Percentiles rank a stretch among this genome's conserved stretches.
Conservation (phyloP, 2,797 vertebrate species). For the Poeciliopsis presidionis region DNA sequence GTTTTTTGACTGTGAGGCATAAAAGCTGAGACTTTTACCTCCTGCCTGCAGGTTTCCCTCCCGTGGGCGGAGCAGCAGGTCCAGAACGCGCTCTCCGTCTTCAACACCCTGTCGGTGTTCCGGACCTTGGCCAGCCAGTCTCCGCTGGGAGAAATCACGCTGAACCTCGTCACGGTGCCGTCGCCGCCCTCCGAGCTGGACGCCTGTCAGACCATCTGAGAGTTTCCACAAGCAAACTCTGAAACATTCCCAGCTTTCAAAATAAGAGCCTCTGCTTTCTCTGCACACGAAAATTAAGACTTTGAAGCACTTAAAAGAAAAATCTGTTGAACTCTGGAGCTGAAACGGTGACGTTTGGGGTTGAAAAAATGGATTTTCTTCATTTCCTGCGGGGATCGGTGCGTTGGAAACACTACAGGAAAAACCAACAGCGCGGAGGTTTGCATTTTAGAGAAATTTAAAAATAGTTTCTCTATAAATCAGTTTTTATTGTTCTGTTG, state of each 20-base stretch:
- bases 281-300: neutral
- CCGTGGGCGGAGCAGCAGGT: slow-evolving; percentile 79
- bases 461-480: neutral
- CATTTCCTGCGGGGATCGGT: neutral
- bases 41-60: slow-evolving; percentile 66
- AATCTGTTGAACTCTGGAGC: neutral
- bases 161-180: slow-evolving; percentile 73
- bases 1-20: neutral
- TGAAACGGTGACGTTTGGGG: neutral
- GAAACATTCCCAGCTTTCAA: neutral
- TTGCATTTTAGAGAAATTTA: neutral
- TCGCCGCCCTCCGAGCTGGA: neutral
- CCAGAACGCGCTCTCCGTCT: slow-evolving; percentile 43
- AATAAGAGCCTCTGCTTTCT: slow-evolving; percentile 10
- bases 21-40: neutral
- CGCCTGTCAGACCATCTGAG: neutral
- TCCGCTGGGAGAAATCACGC: slow-evolving; percentile 77
- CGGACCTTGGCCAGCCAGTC: slow-evolving; percentile 78
- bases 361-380: neutral
- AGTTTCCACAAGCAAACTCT: neutral
- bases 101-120: slow-evolving; percentile 63
- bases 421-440: neutral
- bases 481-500: neutral
- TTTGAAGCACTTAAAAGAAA: neutral
- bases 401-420: slow-evolving; percentile 4